A percentile compares a stretch with the other conserved stretches of the same genome.
Conservation (phyloP, 2,797 vertebrate species). For the Sebastes jordani region DNA sequence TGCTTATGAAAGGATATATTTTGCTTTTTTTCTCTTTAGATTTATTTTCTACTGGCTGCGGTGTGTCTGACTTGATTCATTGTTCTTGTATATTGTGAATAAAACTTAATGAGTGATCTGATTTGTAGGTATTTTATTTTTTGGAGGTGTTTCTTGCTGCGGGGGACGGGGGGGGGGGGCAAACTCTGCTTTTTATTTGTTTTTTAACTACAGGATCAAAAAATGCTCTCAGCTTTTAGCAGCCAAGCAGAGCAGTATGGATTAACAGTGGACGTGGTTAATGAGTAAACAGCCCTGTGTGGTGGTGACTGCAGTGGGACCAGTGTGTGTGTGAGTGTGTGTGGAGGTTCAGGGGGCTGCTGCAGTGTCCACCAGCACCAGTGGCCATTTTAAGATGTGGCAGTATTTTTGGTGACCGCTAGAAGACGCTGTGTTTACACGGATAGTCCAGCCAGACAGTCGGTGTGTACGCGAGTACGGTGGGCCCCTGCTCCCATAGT, state of each 20-base stretch:
- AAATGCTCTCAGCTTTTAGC: neutral
- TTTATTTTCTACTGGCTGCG: constrained; percentile 46
- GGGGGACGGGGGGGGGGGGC: neutral
- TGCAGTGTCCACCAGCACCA: constrained; percentile 75
- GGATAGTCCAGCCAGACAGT: constrained; percentile 66
- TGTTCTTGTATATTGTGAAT: constrained; percentile 66
- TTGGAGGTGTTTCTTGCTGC: fast-evolving
- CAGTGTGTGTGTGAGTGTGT: neutral
- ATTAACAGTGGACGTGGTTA: constrained; percentile 39
- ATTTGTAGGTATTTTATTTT: neutral
- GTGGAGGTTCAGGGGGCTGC: constrained; percentile 23
- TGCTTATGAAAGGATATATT: constrained; percentile 36
- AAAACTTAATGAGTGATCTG: constrained; percentile 53
- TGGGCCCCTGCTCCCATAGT: constrained; percentile 78
- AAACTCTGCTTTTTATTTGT: constrained; percentile 21
- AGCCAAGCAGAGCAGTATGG: neutral
- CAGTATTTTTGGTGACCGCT: constrained; percentile 66
- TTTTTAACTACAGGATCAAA: constrained; percentile 1
- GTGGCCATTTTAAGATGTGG: constrained; percentile 76
- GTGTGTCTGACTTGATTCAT: constrained; percentile 32
- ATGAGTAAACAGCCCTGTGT: constrained; percentile 41
- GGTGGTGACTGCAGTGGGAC: constrained; percentile 25
- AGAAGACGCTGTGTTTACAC: constrained; percentile 77
- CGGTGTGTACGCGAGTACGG: constrained; percentile 45
- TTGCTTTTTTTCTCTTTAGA: constrained; percentile 17